phyloP scores from a whole-genome alignment of 2,113 vertebrate species.

The Pelecanoides urinatrix region DNA sequence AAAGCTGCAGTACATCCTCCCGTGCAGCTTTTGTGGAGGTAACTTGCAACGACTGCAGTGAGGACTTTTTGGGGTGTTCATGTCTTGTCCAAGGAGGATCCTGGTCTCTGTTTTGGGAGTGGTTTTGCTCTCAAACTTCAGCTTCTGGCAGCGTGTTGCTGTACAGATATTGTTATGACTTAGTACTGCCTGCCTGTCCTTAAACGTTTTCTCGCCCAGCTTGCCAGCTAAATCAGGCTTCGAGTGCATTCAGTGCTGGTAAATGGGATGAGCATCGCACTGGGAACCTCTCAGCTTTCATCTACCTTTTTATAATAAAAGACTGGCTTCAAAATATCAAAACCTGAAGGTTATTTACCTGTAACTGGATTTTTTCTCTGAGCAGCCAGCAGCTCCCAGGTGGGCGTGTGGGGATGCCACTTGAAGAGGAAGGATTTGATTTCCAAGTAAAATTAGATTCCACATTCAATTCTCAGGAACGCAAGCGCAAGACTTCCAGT shows the following conservation, averaged over 20 bases:
- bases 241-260: not conserved
- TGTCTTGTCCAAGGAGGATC: not conserved
- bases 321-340: not conserved
- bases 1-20: not conserved
- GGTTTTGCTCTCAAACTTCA: not conserved
- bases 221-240: not conserved
- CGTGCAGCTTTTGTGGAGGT: fast-evolving
- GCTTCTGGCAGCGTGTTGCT: not conserved
- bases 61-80: not conserved
- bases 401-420: not conserved
- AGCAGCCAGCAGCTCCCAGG: not conserved
- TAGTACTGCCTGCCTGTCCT: not conserved
- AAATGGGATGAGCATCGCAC: not conserved
- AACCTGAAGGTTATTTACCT: constrained; percentile 46
- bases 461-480: not conserved
- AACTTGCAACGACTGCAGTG: fast-evolving
- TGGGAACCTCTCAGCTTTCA: constrained; percentile 14
- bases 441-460: constrained; percentile 41
- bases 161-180: not conserved
- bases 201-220: fast-evolving
- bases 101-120: not conserved
- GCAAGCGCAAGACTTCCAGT: not conserved
- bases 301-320: not conserved
- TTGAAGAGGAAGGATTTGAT: constrained; percentile 30
- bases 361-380: not conserved